phyloP scores from a whole-genome alignment of 2,113 vertebrate genomes.

The Notarius quadriscutis region DNA sequence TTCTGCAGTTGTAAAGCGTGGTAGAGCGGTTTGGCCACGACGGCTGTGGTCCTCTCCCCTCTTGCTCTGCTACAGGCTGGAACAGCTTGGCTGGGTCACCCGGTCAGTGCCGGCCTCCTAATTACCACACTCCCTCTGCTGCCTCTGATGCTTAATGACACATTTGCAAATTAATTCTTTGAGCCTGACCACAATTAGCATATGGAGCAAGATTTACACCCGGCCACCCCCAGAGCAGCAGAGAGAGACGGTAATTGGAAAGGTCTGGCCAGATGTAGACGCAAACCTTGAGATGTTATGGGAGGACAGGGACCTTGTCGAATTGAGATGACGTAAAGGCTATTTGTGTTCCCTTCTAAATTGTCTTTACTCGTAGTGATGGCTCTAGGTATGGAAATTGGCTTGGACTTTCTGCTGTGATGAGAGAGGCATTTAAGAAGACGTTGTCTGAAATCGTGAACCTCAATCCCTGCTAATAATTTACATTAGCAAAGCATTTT shows the following conservation, averaged over 20 bases:
- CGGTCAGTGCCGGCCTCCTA: conserved; percentile 75
- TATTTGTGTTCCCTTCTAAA: background rate
- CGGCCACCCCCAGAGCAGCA: conserved; percentile 64
- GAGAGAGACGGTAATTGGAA: conserved; percentile 12
- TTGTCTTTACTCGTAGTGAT: background rate
- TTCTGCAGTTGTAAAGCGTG: background rate
- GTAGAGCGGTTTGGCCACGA: background rate
- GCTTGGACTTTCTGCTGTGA: background rate
- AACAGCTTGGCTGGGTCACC: conserved; percentile 60
- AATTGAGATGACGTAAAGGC: background rate
- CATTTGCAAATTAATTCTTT: conserved; percentile 99
- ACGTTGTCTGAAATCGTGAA: background rate
- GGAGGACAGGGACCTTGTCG: background rate
- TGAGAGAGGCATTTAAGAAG: background rate
- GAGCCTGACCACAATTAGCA: conserved; percentile 85
- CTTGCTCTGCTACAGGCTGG: conserved; percentile 38
- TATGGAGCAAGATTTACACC: conserved; percentile 80
- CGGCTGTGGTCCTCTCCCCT: conserved; percentile 33
- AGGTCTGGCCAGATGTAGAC: conserved; percentile 30
- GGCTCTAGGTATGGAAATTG: background rate
- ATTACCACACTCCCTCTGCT: conserved; percentile 97
- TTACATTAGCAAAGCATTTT: background rate
- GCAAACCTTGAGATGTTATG: conserved; percentile 7
- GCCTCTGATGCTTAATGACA: conserved; percentile 97
- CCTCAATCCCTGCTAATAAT: background rate